Conservation (phyloP, 2,797 vertebrate genomes). For the Xenentodon cancila region DNA sequence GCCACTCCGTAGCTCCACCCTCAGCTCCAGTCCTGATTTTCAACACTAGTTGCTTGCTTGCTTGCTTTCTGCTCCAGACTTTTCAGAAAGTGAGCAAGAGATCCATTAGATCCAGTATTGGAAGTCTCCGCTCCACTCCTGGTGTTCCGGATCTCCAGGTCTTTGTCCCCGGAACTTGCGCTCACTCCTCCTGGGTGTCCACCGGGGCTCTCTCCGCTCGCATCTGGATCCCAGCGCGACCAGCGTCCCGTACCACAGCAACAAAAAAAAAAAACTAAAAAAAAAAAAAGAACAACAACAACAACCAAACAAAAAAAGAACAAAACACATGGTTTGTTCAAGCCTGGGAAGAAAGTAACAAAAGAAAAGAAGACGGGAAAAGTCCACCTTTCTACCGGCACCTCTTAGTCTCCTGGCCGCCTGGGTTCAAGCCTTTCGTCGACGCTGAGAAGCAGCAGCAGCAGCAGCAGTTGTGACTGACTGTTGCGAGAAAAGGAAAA, state of each 20-base stretch:
- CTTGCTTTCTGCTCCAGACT: not conserved
- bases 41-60: slow-evolving; percentile 5
- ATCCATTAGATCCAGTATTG: slow-evolving; percentile 5
- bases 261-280: slow-evolving; percentile 30
- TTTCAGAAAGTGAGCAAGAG: slow-evolving; percentile 19
- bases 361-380: slow-evolving; percentile 3
- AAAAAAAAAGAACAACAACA: not conserved
- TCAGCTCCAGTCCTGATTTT: slow-evolving; percentile 71
- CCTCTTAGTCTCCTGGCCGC: slow-evolving; percentile 26
- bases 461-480: slow-evolving; percentile 20
- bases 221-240: slow-evolving; percentile 74
- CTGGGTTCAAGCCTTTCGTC: slow-evolving; percentile 36
- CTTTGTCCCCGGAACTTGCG: slow-evolving; percentile 82
- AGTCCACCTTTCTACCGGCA: slow-evolving; percentile 3
- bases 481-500: slow-evolving; percentile 22
- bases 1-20: slow-evolving; percentile 40
- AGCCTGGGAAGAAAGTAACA: not conserved
- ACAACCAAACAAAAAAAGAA: not conserved
- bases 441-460: slow-evolving; percentile 28
- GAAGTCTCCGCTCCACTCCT: slow-evolving; percentile 74
- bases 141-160: slow-evolving; percentile 77
- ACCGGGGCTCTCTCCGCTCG: slow-evolving; percentile 53
- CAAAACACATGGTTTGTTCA: not conserved
- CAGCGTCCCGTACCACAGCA: slow-evolving; percentile 37
- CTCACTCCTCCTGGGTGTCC: slow-evolving; percentile 67